These are phyloP conservation scores for Pachyrhynchus sulphureomaculatus DNA, from an alignment of 1,140 invertebrate species.

Conservation along the genomic window DNA sequence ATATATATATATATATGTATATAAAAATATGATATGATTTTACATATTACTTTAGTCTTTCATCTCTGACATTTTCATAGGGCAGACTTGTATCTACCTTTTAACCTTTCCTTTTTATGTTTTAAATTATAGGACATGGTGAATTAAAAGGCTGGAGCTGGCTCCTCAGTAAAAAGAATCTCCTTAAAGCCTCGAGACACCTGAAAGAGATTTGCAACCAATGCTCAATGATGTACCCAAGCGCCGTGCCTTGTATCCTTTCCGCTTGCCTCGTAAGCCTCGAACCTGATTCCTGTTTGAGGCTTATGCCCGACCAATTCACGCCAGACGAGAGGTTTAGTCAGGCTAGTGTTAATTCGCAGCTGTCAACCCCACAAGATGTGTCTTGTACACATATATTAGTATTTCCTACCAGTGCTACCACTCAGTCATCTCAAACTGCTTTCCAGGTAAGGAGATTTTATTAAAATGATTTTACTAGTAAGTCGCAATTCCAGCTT, in stretches of 20 bases:
- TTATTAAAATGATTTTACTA: background rate
- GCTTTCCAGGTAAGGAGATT: constrained; percentile 64
- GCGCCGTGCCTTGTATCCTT: constrained; percentile 84
- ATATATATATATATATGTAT: too few relatives aligned
- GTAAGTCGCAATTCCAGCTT: background rate
- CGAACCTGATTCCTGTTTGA: constrained; percentile 90
- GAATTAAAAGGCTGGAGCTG: constrained; percentile 80
- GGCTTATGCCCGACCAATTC: constrained; percentile 93
- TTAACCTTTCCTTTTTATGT: too few relatives aligned
- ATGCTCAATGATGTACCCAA: constrained; percentile 79
- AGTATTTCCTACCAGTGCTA: constrained; percentile 97
- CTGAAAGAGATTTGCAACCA: constrained; percentile 89
- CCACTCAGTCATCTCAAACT: constrained; percentile 87
- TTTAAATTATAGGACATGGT: constrained; percentile 39
- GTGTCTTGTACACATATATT: constrained; percentile 97
- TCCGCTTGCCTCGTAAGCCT: constrained; percentile 96
- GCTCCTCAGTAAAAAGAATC: constrained; percentile 86
- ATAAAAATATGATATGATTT: too few relatives aligned
- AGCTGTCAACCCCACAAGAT: constrained; percentile 88
- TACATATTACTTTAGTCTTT: too few relatives aligned
- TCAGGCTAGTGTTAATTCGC: constrained; percentile 78
- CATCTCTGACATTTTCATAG: too few relatives aligned
- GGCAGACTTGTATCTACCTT: too few relatives aligned
- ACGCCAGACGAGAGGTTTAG: constrained; percentile 90
- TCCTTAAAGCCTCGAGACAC: constrained; percentile 82